A percentile compares a stretch with the other conserved stretches of the same genome.
phyloP scores from a whole-genome alignment of 2,797 vertebrate genomes.

The Pampus argenteus region DNA sequence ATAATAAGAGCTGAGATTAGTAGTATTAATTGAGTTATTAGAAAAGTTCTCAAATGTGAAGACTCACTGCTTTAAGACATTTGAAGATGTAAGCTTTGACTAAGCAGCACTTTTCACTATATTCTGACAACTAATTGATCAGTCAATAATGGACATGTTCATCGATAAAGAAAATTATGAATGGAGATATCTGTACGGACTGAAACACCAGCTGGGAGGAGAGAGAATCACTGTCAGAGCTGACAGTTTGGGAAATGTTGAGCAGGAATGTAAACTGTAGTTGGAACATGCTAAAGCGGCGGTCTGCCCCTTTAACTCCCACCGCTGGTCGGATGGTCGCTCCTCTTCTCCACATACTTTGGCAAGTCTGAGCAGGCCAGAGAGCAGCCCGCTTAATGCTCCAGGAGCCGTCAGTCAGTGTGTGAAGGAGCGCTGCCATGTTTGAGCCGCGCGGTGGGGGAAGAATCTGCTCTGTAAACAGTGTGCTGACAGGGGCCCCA shows the following conservation, averaged over 20 bases:
- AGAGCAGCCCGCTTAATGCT: conserved; percentile 15
- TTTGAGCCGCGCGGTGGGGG: conserved; percentile 42
- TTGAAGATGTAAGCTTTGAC: too few relatives aligned
- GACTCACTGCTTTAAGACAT: too few relatives aligned
- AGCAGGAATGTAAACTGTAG: conserved; percentile 34
- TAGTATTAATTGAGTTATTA: too few relatives aligned
- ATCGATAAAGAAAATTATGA: too few relatives aligned
- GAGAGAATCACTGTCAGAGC: too few relatives aligned
- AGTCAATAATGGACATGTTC: too few relatives aligned
- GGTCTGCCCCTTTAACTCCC: neutral
- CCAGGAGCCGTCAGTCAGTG: conserved; percentile 65
- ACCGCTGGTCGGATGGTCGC: neutral
- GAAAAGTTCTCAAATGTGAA: too few relatives aligned
- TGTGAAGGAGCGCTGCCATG: conserved; percentile 57
- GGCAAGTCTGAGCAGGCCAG: conserved; percentile 50
- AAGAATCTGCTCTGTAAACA: conserved; percentile 81
- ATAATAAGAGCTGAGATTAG: too few relatives aligned
- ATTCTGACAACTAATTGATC: too few relatives aligned
- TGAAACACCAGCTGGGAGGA: too few relatives aligned
- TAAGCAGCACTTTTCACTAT: too few relatives aligned
- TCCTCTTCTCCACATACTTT: conserved; percentile 34
- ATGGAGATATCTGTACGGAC: too few relatives aligned
- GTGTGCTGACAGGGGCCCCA: conserved; percentile 45
- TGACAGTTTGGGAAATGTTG: neutral
- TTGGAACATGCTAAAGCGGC: neutral